These are phyloP conservation scores for Eurytemora carolleeae DNA, from an alignment of 1,140 invertebrate genomes.

Conservation along the genomic window DNA sequence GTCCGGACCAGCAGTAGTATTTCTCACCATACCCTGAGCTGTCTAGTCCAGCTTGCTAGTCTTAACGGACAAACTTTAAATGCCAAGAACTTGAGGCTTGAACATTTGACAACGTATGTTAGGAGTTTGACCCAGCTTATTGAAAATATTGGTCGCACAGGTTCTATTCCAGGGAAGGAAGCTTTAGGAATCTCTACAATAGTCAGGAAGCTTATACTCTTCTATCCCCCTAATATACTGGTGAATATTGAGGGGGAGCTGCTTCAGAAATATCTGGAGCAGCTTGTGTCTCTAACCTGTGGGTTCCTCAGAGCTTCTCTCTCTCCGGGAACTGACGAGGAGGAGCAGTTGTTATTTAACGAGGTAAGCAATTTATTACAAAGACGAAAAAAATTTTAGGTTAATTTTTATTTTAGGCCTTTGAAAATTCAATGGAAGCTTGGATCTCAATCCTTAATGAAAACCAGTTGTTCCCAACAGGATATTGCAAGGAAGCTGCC, in stretches of 20 bases:
- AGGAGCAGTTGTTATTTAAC: neutral
- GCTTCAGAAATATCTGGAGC: conserved; percentile 33
- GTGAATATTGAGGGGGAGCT: conserved; percentile 26
- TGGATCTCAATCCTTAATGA: conserved; percentile 48
- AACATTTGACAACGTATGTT: conserved; percentile 49
- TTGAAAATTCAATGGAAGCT: conserved; percentile 55
- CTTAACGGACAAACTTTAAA: conserved; percentile 47
- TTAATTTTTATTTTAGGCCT: conserved; percentile 31
- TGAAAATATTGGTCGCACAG: neutral
- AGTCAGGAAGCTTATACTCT: conserved; percentile 33
- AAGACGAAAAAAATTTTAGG: neutral
- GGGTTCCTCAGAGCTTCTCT: conserved; percentile 47
- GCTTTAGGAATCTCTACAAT: conserved; percentile 28
- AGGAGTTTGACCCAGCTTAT: conserved; percentile 45
- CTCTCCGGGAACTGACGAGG: conserved; percentile 46
- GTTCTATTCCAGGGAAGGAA: conserved; percentile 23
- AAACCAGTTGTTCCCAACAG: conserved; percentile 30
- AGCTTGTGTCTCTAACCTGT: conserved; percentile 49
- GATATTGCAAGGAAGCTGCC: conserved; percentile 30
- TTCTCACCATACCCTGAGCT: conserved; percentile 49
- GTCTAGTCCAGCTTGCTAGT: conserved; percentile 54
- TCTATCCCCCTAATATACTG: conserved; percentile 33
- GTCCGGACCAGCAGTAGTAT: conserved; percentile 48
- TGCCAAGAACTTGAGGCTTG: conserved; percentile 34
- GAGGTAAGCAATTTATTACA: conserved; percentile 4